These are phyloP conservation scores for Pachypeltis micranthus DNA, from an alignment of 1,140 invertebrate species.

Conservation along the genomic window DNA sequence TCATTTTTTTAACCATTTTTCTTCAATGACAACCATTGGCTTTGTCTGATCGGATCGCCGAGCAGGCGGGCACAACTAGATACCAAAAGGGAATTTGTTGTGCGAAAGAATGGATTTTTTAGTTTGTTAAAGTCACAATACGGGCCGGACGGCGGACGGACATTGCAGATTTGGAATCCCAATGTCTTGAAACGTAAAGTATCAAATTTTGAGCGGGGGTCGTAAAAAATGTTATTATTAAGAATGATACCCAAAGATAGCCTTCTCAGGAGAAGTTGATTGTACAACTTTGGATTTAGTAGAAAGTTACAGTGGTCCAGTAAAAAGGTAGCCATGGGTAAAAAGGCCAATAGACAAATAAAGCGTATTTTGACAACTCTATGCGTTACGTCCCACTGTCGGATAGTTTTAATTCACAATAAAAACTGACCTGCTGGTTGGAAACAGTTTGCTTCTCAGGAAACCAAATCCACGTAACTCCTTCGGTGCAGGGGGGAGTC, in stretches of 20 bases:
- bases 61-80: no score
- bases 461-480: slow-evolving; percentile 95
- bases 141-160: no score
- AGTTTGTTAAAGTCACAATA: no score
- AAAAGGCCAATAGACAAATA: not conserved
- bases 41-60: no score
- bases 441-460: slow-evolving; percentile 81
- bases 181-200: no score
- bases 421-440: slow-evolving; percentile 57
- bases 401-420: not conserved
- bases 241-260: not conserved
- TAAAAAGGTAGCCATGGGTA: not conserved
- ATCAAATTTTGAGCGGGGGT: no score
- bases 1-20: no score
- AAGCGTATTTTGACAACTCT: not conserved
- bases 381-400: not conserved
- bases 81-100: no score
- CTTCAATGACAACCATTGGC: no score
- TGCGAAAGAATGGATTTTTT: no score
- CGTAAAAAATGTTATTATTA: not conserved
- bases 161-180: no score
- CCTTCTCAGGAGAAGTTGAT: not conserved
- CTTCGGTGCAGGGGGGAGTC: slow-evolving; percentile 91
- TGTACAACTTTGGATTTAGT: not conserved
- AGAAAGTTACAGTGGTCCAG: not conserved